A percentile compares a stretch with the other conserved stretches of the same genome.
Evolutionary conservation across 1,140 invertebrate genomes (phyloP).

Genomic region (Ptiloglossa arizonensis): DNA sequence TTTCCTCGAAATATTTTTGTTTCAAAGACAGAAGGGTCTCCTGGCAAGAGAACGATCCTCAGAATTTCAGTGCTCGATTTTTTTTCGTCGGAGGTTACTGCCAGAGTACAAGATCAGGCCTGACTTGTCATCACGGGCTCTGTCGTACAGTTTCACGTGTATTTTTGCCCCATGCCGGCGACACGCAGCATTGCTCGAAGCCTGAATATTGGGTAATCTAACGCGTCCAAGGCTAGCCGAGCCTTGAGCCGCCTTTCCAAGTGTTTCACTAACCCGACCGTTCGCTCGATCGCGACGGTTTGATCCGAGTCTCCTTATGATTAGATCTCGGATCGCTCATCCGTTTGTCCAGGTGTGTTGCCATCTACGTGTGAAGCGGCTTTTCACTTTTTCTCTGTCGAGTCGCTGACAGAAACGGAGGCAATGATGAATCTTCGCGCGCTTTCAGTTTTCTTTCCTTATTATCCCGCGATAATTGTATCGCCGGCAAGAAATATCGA

Average conservation of each 20-base stretch:
- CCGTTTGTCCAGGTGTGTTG: constrained; percentile 31
- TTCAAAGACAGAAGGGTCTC: background rate
- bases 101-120: background rate
- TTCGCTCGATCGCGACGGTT: constrained; percentile 57
- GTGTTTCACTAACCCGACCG: constrained; percentile 77
- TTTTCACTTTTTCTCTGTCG: background rate
- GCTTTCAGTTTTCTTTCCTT: background rate
- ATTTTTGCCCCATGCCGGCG: constrained; percentile 58
- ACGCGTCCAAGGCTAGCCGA: constrained; percentile 81
- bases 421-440: background rate
- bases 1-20: too few relatives aligned
- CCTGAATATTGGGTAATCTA: constrained; percentile 82
- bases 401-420: background rate
- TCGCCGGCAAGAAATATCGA: too few relatives aligned
- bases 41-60: background rate
- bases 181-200: constrained; percentile 64
- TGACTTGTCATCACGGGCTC: constrained; percentile 3
- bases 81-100: background rate
- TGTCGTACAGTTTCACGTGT: constrained; percentile 64
- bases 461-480: background rate
- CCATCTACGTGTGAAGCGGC: background rate
- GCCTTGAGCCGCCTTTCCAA: constrained; percentile 81
- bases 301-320: constrained; percentile 40
- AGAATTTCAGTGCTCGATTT: background rate
- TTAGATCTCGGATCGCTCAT: constrained; percentile 49